A percentile compares a stretch with the other conserved stretches of the same genome.
phyloP scores from a whole-genome alignment of 2,797 vertebrate species.

The Malacoraja senta region DNA sequence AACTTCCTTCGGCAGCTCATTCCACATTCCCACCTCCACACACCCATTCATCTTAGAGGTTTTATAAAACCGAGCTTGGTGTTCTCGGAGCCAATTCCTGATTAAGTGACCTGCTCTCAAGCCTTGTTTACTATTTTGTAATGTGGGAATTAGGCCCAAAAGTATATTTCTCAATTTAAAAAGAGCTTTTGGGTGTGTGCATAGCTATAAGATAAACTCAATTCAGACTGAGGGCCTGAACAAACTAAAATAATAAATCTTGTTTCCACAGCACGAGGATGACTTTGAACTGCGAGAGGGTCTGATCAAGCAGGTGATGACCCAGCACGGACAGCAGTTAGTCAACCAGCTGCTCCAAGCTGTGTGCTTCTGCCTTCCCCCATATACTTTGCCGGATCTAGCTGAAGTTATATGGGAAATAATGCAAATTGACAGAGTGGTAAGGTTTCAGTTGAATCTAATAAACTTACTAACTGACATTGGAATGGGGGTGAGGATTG shows the following conservation, averaged over 20 bases:
- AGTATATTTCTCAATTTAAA: not conserved
- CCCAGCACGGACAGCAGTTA: constrained; percentile 85
- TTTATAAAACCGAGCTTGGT: not conserved
- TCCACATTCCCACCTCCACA: too few species aligned
- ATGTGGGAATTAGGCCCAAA: not conserved
- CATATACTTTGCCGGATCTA: constrained; percentile 87
- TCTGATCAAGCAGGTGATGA: constrained; percentile 86
- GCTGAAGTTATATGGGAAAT: constrained; percentile 95
- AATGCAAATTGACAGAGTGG: constrained; percentile 87
- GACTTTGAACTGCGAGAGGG: constrained; percentile 86
- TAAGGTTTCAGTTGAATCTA: constrained; percentile 53
- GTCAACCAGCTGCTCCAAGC: constrained; percentile 84
- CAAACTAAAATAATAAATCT: not conserved
- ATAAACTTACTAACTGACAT: not conserved
- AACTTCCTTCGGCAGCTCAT: too few species aligned
- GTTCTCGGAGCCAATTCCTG: not conserved
- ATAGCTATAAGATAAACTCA: not conserved
- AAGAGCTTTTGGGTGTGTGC: too few species aligned
- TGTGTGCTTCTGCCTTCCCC: constrained; percentile 89
- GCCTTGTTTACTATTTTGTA: not conserved
- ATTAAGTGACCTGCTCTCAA: not conserved
- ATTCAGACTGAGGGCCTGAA: not conserved
- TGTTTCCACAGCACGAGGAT: constrained; percentile 74
- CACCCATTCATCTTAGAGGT: not conserved
- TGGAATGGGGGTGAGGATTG: not conserved